Evolutionary conservation across 2,888 invertebrate species (phyloP).

Genomic region (Troides aeacus): DNA sequence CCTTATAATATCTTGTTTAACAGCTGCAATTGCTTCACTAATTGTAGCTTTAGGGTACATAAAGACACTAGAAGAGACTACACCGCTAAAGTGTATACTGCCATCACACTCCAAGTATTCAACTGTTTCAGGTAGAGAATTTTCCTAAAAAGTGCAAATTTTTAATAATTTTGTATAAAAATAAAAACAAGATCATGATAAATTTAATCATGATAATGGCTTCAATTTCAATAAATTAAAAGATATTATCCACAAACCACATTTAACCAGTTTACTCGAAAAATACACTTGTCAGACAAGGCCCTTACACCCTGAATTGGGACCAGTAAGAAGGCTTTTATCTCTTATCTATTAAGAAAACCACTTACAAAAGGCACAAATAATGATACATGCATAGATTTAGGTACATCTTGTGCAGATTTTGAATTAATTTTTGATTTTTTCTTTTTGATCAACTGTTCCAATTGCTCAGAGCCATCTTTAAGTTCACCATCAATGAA

Average conservation of each 20-base stretch:
- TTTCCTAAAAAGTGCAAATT: constrained; percentile 55
- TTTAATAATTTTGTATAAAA: not conserved
- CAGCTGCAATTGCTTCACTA: constrained; percentile 84
- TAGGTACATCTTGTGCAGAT: constrained; percentile 61
- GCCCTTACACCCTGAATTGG: no score
- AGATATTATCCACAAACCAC: no score
- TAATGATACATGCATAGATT: constrained; percentile 82
- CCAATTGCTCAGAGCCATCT: constrained; percentile 82
- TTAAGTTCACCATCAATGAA: constrained; percentile 87
- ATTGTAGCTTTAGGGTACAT: constrained; percentile 88
- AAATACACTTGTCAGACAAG: no score
- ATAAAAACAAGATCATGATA: not conserved
- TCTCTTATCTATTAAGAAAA: not conserved
- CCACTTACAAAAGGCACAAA: constrained; percentile 85
- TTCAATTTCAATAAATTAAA: no score
- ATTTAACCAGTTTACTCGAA: no score
- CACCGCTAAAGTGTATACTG: constrained; percentile 86
- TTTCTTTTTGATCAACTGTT: constrained; percentile 82
- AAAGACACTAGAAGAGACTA: constrained; percentile 87
- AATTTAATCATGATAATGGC: no score
- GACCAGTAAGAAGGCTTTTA: no score
- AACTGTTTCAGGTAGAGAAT: constrained; percentile 66
- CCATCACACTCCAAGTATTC: constrained; percentile 81
- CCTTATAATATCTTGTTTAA: constrained; percentile 91
- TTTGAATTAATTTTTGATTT: constrained; percentile 72